Base-by-base conservation (phyloP, 2,888 invertebrate genomes). In the Drosophila picticornis region DNA sequence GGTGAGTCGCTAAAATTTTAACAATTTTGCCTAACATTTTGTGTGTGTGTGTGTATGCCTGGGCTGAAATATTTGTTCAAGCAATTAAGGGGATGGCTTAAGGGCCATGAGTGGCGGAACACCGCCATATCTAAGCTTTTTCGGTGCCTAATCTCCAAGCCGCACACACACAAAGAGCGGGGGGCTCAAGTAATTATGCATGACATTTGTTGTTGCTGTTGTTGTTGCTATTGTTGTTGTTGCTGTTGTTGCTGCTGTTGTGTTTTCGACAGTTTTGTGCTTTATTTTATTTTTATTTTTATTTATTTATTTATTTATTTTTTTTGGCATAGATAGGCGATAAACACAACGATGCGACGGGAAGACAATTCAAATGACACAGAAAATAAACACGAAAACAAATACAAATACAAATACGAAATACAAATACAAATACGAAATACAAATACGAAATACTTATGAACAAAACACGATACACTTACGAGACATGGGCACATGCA, bases 151-250 rank as follows among this genome's bases (percentile, higher is more conserved):
- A 84, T 82, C 70, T 79, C 29, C 60, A 80, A 82, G 73, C 73
- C 76, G 43, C 80, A 62, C 57, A 73, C 51, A 60, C 52, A 78
- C 57, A 61, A 67, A 67, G 70, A 64, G 56, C 73, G 63, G 31
- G 65, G 65, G 77, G 77, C 83, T 85, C 72, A 77, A 72, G 86
- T 85, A 85, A 88, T 88, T 88, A 88, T 85, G 81, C 83, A 77
- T 83, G 67, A 56, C 83, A 77, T 74, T 75, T 80, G 71, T 43
- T 68, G 63, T 53, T 60, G 63, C 6, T 60, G 36, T 52, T 55
- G 61, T 66, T 40, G 40, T 4, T 13, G 46, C 22, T 22, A 22
- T 4, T 46, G 46, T 27, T 46, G 46, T 22, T 60, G 63, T 10
- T 60, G 36, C 48, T 55, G 61, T 66, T 40, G 40, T 4, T 13